phyloP scores from a whole-genome alignment of 2,797 vertebrate species.

The Acanthornis magna region DNA sequence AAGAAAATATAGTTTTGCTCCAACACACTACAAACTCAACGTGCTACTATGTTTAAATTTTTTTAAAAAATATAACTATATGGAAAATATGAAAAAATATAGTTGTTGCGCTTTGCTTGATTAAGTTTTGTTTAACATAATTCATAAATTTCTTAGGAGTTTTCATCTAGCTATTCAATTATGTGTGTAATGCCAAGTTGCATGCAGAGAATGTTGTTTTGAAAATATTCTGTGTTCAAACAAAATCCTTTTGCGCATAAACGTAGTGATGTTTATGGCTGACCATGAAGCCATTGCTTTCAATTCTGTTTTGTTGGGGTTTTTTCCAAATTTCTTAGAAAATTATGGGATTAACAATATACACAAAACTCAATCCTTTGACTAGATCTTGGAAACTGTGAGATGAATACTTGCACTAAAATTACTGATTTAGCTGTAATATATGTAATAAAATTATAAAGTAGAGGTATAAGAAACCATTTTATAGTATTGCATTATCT shows the following conservation, averaged over 20 bases:
- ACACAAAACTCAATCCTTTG: neutral
- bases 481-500: neutral
- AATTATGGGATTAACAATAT: neutral
- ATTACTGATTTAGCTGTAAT: neutral
- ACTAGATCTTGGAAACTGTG: neutral
- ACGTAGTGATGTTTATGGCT: neutral
- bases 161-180: slow-evolving; percentile 20
- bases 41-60: neutral
- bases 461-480: neutral
- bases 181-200: neutral
- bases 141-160: neutral
- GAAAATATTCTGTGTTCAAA: neutral
- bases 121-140: neutral
- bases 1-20: neutral
- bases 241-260: neutral
- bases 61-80: neutral
- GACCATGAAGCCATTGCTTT: neutral
- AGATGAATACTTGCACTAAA: neutral
- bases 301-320: neutral
- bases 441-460: neutral
- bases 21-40: neutral
- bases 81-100: neutral
- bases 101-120: neutral
- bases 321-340: neutral
- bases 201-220: neutral